Evolutionary conservation across 2,113 vertebrate genomes (phyloP).

Genomic region (Pelmatolapia mariae): DNA sequence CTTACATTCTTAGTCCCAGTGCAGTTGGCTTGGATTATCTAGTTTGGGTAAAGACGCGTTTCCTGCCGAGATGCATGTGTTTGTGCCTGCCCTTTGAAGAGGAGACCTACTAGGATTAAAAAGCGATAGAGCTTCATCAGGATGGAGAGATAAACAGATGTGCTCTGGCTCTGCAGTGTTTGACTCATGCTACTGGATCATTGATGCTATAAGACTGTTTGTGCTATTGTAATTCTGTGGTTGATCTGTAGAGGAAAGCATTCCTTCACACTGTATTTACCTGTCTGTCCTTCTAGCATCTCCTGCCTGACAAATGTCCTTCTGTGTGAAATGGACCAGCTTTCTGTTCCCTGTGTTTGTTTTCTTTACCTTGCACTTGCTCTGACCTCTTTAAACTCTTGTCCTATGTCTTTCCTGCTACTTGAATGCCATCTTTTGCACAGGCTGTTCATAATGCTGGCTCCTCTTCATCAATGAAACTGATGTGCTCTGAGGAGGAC

Average conservation of each 20-base stretch:
- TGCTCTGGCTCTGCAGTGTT: not conserved
- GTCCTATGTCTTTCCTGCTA: not conserved
- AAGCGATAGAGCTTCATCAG: not conserved
- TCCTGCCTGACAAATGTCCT: not conserved
- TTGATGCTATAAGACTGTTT: conserved; percentile 3
- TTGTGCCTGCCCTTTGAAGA: not conserved
- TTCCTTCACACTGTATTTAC: not conserved
- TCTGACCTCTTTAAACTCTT: not conserved
- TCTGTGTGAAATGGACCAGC: not conserved
- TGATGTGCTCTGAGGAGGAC: conserved; percentile 68
- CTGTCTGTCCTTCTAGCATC: not conserved
- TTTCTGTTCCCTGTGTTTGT: not conserved
- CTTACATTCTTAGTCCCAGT: conserved; percentile 42
- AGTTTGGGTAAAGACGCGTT: not conserved
- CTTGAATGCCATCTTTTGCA: not conserved
- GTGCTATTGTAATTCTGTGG: conserved; percentile 16
- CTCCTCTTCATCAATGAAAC: conserved; percentile 78
- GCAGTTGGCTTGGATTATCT: not conserved
- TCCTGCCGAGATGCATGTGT: not conserved
- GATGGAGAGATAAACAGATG: not conserved
- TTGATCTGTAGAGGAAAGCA: not conserved
- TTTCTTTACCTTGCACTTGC: not conserved
- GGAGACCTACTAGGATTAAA: not conserved
- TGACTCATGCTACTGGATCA: not conserved
- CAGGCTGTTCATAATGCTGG: conserved; percentile 59